A percentile compares a stretch with the other conserved stretches of the same genome.
Conservation (phyloP, 2,797 vertebrate genomes). For the Syngnathus acus region DNA sequence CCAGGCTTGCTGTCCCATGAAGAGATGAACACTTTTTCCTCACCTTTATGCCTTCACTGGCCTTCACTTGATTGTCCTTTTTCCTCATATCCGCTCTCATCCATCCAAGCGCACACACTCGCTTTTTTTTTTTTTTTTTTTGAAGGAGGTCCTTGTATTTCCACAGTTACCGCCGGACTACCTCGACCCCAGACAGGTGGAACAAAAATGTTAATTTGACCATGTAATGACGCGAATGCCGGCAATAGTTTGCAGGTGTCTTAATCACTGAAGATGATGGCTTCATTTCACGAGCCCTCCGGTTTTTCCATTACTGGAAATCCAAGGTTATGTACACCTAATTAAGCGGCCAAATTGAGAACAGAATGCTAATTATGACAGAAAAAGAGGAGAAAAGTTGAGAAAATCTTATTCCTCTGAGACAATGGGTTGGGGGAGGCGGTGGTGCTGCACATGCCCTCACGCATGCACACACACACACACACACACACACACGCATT, state of each 20-base stretch:
- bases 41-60: slow-evolving; percentile 19
- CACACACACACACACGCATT: slow-evolving; percentile 13
- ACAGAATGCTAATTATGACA: slow-evolving; percentile 80
- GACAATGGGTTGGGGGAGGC: slow-evolving; percentile 68
- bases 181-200: slow-evolving; percentile 59
- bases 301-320: slow-evolving; percentile 79
- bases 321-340: slow-evolving; percentile 84
- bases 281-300: slow-evolving; percentile 75
- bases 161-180: slow-evolving; percentile 51
- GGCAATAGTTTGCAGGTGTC: slow-evolving; percentile 71
- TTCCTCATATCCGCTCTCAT: slow-evolving; percentile 13
- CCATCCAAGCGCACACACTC: neutral
- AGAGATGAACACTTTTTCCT: slow-evolving; percentile 43
- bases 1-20: slow-evolving; percentile 56
- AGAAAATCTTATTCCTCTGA: slow-evolving; percentile 75
- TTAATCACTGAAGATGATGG: slow-evolving; percentile 76
- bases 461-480: slow-evolving; percentile 12
- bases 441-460: slow-evolving; percentile 53
- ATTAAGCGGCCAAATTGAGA: slow-evolving; percentile 80
- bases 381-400: slow-evolving; percentile 72
- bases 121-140: slow-evolving; percentile 26
- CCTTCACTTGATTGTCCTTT: slow-evolving; percentile 6
- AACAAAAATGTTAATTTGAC: slow-evolving; percentile 72
- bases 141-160: slow-evolving; percentile 48
- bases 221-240: slow-evolving; percentile 70